These are phyloP conservation scores for Sinopyrophorus schimmeli DNA, from an alignment of 2,888 invertebrate genomes.

Conservation along the genomic window DNA sequence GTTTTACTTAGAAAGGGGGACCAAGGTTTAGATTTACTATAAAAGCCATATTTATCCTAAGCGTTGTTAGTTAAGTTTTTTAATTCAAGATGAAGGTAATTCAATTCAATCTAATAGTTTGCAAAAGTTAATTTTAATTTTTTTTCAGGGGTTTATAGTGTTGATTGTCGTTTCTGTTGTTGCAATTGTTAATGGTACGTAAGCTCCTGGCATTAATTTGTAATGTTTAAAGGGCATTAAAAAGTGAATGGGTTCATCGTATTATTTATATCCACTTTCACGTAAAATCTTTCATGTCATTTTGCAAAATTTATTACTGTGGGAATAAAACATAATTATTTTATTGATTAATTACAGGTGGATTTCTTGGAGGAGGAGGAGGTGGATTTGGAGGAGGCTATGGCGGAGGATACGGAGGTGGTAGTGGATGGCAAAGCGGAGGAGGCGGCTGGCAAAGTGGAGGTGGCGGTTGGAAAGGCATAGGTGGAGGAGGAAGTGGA, in stretches of 20 bases:
- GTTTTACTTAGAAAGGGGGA: slow-evolving; percentile 25
- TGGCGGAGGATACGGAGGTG: slow-evolving; percentile 9
- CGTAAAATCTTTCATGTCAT: background rate
- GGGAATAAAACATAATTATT: background rate
- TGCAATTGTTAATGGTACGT: slow-evolving; percentile 18
- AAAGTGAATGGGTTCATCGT: slow-evolving; percentile 11
- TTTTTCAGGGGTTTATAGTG: slow-evolving; percentile 16
- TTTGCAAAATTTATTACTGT: background rate
- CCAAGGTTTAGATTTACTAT: slow-evolving; percentile 28
- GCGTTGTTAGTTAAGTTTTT: slow-evolving; percentile 19
- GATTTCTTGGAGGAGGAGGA: slow-evolving; percentile 10
- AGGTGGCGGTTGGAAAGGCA: slow-evolving; percentile 6
- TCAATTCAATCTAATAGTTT: background rate
- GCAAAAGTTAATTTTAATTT: slow-evolving; percentile 3
- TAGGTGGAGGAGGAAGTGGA: slow-evolving; percentile 10
- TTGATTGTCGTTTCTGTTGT: slow-evolving; percentile 11
- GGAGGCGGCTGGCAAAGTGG: slow-evolving; percentile 10
- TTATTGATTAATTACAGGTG: slow-evolving; percentile 10
- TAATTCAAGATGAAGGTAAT: slow-evolving; percentile 28
- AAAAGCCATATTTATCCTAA: slow-evolving; percentile 20
- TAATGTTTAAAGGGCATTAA: background rate
- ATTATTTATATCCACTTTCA: slow-evolving; percentile 10
- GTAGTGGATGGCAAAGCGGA: slow-evolving; percentile 2
- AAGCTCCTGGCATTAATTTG: too few species aligned
- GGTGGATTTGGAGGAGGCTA: slow-evolving; percentile 10